Evolutionary conservation across 2,888 invertebrate genomes (phyloP).

Genomic region (Caenorhabditis sp.): DNA sequence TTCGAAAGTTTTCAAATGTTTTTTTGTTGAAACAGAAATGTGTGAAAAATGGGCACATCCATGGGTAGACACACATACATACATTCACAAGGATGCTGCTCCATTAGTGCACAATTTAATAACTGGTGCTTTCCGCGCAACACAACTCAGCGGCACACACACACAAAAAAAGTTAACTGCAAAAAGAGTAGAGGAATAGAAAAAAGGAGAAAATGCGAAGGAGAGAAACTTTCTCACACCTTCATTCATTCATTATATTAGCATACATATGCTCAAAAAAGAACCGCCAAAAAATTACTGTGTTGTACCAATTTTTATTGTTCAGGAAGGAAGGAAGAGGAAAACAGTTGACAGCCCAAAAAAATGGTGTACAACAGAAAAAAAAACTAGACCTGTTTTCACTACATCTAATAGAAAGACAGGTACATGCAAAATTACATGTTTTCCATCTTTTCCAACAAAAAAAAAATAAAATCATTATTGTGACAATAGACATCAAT

Average conservation of each 20-base stretch:
- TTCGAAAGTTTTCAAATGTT: not conserved
- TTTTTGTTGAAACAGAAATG: too few species aligned
- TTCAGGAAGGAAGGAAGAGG: not conserved
- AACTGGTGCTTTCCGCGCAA: not conserved
- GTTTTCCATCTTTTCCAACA: not conserved
- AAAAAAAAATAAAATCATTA: too few species aligned
- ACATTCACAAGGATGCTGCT: not conserved
- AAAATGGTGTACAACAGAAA: not conserved
- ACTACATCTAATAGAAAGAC: not conserved
- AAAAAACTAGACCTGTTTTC: not conserved
- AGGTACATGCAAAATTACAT: not conserved
- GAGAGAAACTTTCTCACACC: not conserved
- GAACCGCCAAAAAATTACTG: not conserved
- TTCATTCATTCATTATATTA: not conserved
- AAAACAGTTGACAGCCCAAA: not conserved
- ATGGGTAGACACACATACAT: too few species aligned
- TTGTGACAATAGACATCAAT: too few species aligned
- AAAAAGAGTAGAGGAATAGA: too few species aligned
- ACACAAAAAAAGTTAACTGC: too few species aligned
- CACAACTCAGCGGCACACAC: too few species aligned
- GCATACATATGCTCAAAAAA: too few species aligned
- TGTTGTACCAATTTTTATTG: not conserved
- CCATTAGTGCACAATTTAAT: constrained; percentile 1
- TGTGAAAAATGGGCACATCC: too few species aligned
- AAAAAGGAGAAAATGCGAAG: not conserved